Base-by-base conservation (phyloP, 2,113 vertebrate species). In the Ptilorrhoa leucosticta region DNA sequence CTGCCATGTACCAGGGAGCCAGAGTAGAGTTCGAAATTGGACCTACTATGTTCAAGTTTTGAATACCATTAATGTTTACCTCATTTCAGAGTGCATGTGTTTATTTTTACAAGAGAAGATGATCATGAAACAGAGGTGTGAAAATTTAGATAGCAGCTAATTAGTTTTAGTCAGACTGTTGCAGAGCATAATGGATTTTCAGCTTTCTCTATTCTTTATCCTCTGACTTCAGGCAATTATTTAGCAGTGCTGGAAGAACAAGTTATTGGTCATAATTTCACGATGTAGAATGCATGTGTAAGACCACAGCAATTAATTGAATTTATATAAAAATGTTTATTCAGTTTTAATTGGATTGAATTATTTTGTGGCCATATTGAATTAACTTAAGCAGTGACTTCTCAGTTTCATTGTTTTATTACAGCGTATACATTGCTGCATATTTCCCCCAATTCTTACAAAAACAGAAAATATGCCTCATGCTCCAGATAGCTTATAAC, bases 141-240 rank as follows among this genome's bases (percentile, higher is more conserved):
- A 97, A 98, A 97, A 98, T 98, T 97, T 97, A 98, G 93, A 97
- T 97, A 98, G 90, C 96, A 97, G 96, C 95, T 98, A 98, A 98
- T 98, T 98, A 98, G 96, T 97, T 97, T 92, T 92, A 97, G 91
- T 97, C 96, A 96, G 91, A 97, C 86, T 97, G 89, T 97, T 98
- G 91, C 90, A 94, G 33, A 95, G 73, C 69, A 85, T 97, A 98
- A 98, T 98, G 91, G 96, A 97, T 97, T 97, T 97, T 97, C 87
- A 95, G 90, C 75, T 93, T 98, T 97, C 89, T 94, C 86, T 97
- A 30, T 97, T 96, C 96, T 97, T 97, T 95, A 92, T 97, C 80
- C 90, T 96, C 83, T 97, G 95, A 97, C 90, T 98, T 96, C 78
- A 97, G 91, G 96, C 94, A 97, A 98, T 97, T 97, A 97, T 94